Base-by-base conservation (phyloP, 2,797 vertebrate genomes). In the Melanotaenia nigrans region DNA sequence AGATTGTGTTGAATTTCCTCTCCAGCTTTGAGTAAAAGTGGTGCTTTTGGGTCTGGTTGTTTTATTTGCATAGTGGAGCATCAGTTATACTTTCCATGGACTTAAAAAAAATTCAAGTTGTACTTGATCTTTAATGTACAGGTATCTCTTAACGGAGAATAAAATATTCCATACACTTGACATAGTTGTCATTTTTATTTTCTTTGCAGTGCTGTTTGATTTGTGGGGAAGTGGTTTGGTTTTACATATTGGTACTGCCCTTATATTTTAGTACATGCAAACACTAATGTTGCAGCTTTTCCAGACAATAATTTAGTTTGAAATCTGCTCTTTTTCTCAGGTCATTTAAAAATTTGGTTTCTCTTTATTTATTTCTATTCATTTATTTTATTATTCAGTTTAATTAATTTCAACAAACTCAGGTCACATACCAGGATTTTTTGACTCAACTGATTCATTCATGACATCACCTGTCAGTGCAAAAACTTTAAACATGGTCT, bases 121-220 rank as follows among this genome's bases (percentile, higher is more conserved):
- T 92, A 95, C 89, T 93, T 93, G 89, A 88, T 82, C 90, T 92
- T 94, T 92, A 90, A 93, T 97, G 96, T 99, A 97, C 95, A 97
- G 94, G 93, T 88, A 87, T 92, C 95, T 87, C 93, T 51, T 49
- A 73, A 35, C 40, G 75, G 90, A 92, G 92, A 98, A 96, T 96
- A 97, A 96, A 95, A 67, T 93, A 93, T 95, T 94, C 91, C 79
- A 79, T 85, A 85, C 55, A 78, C 77, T 13, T 59, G 67, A 80
- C n/a, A 60, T 14, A 1, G 20, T 20, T 0, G 9, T 30, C 3
- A 72, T 24, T 72, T 60, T 47, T 35, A 70, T 62, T 45, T 54
- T 74, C 10, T 68, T 74, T 49, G 11, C 36, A 35, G 38, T 9
- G 12, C 18, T 53, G 30, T 1, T 56, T 18, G 24, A 32, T 57